Evolutionary conservation across 2,888 invertebrate species (phyloP).

Genomic region (Nezara viridula): DNA sequence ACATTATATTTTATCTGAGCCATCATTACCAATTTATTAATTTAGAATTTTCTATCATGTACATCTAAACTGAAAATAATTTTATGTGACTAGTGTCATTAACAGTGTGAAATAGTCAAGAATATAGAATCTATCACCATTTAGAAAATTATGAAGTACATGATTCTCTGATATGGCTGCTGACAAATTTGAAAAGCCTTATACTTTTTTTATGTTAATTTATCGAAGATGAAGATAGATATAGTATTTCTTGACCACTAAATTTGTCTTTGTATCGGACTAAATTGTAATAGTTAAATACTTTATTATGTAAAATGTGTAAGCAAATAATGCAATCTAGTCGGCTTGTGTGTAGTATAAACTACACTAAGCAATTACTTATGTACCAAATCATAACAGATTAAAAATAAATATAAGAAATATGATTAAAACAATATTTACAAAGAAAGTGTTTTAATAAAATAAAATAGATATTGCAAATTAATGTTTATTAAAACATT

Average conservation of each 20-base stretch:
- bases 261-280: background rate
- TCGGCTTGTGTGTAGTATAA: constrained; percentile 24
- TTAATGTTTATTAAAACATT: background rate
- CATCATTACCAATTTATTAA: background rate
- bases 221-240: background rate
- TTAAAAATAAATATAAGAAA: constrained; percentile 26
- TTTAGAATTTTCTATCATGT: background rate
- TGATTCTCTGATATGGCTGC: background rate
- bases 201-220: background rate
- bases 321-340: constrained; percentile 17
- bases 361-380: constrained; percentile 30
- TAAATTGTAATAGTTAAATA: background rate
- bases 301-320: background rate
- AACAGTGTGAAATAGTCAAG: background rate
- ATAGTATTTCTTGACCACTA: background rate
- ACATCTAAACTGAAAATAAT: background rate
- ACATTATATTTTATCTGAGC: background rate
- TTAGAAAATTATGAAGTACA: background rate
- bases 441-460: background rate
- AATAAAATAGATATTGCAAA: background rate
- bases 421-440: background rate
- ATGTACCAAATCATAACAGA: constrained; percentile 21
- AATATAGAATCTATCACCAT: background rate
- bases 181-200: background rate
- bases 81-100: background rate